Evolutionary conservation across 2,113 vertebrate species (phyloP).

Genomic region (Forbesichthys agassizii): DNA sequence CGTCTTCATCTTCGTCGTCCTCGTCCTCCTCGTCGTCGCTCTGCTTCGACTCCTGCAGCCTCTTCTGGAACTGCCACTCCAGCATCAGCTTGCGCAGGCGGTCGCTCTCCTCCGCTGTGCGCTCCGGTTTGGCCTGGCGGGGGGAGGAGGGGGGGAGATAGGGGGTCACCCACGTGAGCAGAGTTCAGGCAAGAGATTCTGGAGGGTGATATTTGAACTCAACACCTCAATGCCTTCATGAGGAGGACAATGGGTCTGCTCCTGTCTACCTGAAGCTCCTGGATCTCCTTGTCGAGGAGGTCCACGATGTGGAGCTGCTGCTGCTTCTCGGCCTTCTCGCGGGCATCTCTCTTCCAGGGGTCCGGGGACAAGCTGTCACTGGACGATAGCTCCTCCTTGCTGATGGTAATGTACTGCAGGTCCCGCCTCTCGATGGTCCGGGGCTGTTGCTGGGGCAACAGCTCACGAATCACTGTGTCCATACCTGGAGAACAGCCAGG

Average conservation of each 20-base stretch:
- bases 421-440: conserved; percentile 95
- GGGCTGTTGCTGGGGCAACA: conserved; percentile 95
- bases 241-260: background rate
- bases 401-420: conserved; percentile 94
- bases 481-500: conserved; percentile 36
- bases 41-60: conserved; percentile 95
- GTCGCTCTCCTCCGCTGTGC: conserved; percentile 91
- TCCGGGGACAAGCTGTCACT: conserved; percentile 94
- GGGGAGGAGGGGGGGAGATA: background rate
- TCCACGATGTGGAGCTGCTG: conserved; percentile 97
- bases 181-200: too few species aligned
- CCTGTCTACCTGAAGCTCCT: conserved; percentile 82
- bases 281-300: conserved; percentile 95
- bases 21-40: conserved; percentile 91
- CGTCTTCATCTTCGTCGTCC: conserved; percentile 96
- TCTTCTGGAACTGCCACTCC: conserved; percentile 98
- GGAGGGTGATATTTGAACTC: too few species aligned
- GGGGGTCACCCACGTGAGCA: background rate
- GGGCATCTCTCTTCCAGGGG: conserved; percentile 95
- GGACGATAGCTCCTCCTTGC: conserved; percentile 88
- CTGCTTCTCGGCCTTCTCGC: conserved; percentile 97
- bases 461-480: conserved; percentile 94
- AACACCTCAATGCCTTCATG: too few species aligned
- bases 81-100: conserved; percentile 96
- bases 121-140: conserved; percentile 85